These are phyloP conservation scores for Apeltes quadracus DNA, from an alignment of 2,113 vertebrate genomes.

Conservation along the genomic window DNA sequence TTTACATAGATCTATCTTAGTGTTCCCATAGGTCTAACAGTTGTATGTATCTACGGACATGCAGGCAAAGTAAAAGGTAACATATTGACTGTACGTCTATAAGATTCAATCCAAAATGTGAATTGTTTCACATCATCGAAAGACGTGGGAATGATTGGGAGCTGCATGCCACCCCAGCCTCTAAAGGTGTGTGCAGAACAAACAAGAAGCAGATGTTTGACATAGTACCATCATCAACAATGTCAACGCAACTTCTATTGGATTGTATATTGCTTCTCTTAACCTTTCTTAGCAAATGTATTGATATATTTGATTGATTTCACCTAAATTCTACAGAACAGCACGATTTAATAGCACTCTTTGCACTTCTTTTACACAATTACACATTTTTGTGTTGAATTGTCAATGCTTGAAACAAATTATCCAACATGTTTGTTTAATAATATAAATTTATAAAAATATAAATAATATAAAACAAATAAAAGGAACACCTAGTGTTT, in stretches of 20 bases:
- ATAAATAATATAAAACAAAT: background rate
- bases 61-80: background rate
- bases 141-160: background rate
- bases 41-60: background rate
- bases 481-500: background rate
- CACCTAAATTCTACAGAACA: background rate
- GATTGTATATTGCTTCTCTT: background rate
- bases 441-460: too few species aligned
- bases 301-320: background rate
- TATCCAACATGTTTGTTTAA: too few species aligned
- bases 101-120: background rate
- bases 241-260: background rate
- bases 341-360: too few species aligned
- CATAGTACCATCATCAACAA: too few species aligned
- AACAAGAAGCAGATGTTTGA: too few species aligned
- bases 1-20: background rate
- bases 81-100: background rate
- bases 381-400: background rate
- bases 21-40: background rate
- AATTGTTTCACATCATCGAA: background rate
- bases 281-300: background rate
- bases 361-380: too few species aligned
- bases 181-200: background rate
- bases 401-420: too few species aligned
- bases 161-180: background rate